Evolutionary conservation across 2,888 invertebrate genomes (phyloP).

Genomic region (Chelonus formosanus): DNA sequence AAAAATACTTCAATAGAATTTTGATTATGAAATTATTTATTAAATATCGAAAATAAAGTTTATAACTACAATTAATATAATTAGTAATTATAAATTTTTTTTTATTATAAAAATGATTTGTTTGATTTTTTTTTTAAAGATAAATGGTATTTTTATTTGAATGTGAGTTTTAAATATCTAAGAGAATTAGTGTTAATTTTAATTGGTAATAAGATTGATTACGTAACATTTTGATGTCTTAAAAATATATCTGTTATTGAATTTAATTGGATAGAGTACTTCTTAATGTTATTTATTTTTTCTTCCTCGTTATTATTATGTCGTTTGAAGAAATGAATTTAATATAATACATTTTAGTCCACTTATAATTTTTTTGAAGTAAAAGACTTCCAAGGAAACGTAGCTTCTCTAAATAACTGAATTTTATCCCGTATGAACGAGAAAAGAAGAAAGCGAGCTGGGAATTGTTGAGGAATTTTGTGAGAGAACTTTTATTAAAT

Average conservation of each 20-base stretch:
- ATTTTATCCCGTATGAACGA: slow-evolving; percentile 9
- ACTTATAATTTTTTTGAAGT: background rate
- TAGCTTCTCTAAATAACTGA: slow-evolving; percentile 14
- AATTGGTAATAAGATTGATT: no score
- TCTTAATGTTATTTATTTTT: no score
- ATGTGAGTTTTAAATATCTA: slow-evolving; percentile 40
- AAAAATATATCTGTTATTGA: no score
- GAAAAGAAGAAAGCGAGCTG: slow-evolving; percentile 30
- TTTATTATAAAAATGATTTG: no score
- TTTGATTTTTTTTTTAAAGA: no score
- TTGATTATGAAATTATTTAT: no score
- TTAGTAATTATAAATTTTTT: no score
- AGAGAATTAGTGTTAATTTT: no score
- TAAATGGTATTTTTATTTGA: slow-evolving; percentile 17
- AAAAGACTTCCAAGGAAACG: slow-evolving; percentile 7
- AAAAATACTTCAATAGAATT: no score
- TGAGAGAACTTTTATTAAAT: slow-evolving; percentile 58
- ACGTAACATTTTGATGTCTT: no score
- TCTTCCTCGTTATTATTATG: no score
- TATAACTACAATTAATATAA: slow-evolving; percentile 54
- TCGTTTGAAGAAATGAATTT: background rate
- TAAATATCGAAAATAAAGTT: slow-evolving; percentile 28
- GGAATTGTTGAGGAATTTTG: slow-evolving; percentile 5
- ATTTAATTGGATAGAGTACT: no score
- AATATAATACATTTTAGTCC: background rate